These are phyloP conservation scores for Cantharis flavilabris DNA, from an alignment of 2,888 invertebrate species.

Conservation along the genomic window DNA sequence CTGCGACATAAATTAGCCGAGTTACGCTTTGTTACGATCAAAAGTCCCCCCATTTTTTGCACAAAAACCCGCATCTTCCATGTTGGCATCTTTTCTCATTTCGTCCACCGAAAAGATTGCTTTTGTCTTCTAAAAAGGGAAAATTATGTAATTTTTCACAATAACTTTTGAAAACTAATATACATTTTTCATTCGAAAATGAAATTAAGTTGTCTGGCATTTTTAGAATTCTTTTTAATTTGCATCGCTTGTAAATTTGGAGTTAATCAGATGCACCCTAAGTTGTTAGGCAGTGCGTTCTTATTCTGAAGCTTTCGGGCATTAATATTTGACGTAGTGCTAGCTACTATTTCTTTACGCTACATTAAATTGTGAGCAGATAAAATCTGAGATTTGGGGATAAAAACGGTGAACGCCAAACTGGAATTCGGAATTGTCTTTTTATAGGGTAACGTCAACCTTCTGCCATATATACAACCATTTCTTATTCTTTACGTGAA, in stretches of 20 bases:
- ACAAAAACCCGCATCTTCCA: background rate
- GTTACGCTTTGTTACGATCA: background rate
- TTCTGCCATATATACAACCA: conserved; percentile 18
- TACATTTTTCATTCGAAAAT: background rate
- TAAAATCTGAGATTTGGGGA: conserved; percentile 30
- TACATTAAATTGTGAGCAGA: conserved; percentile 26
- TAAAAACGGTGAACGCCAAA: conserved; percentile 28
- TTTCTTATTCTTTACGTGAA: conserved; percentile 25
- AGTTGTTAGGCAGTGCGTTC: conserved; percentile 24
- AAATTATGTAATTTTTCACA: background rate
- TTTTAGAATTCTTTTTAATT: background rate
- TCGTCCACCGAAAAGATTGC: background rate
- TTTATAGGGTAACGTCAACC: conserved; percentile 24
- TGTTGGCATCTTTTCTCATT: background rate
- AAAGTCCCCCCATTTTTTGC: background rate
- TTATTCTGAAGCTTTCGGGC: conserved; percentile 16
- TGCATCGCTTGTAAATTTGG: background rate
- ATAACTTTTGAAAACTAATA: background rate
- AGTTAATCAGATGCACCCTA: conserved; percentile 27
- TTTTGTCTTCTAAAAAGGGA: background rate
- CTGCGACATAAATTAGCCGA: background rate
- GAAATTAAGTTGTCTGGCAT: background rate
- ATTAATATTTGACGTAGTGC: conserved; percentile 31
- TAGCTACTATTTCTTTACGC: conserved; percentile 25
- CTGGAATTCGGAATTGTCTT: conserved; percentile 30